Evolutionary conservation across 2,797 vertebrate species (phyloP), one percentile per base, ranked within the genome.

Genomic region (Anguilla megastoma): DNA sequence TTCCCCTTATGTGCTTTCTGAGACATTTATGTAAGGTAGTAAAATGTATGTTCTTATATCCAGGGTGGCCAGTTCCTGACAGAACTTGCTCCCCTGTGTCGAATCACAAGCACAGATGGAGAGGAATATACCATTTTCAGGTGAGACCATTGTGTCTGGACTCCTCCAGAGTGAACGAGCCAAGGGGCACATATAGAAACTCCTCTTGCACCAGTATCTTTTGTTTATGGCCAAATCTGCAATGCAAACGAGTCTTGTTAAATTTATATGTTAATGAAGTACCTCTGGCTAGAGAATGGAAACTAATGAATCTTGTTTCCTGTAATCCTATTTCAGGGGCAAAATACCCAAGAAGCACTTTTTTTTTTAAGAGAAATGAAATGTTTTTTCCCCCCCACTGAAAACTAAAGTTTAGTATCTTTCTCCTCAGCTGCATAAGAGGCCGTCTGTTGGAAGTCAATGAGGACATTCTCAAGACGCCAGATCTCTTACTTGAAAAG

Each of bases 51-150:
- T 88, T 86, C 21, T 27, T 56, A 76, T 85, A 85, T 85, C 18
- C 88, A 99, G 98, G 98, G 98, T 30, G 98, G 97, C 27, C 98
- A 99, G 93, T 99, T 99, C 93, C 94, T 99, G 82, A 99, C 99
- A 56, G 99, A 99, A 91, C 96, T 98, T 84, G 98, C 99, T 87
- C 99, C 99, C 58, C 93, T 99, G 86, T 99, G 99, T 92, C 97
- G 97, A 89, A 98, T 99, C 93, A 97, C 95, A 21, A 98, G 97
- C 90, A 96, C 95, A 56, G 98, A 99, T 94, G 97, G 97, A 60
- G 96, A 95, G 0, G 97, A 99, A 92, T 99, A 98, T 92, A 99
- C 98, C 0, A 92, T 99, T 92, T 99, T 97, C 90, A 99, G 99
- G 99, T 98, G 91, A 95, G 93, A 9, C 6, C 33, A 14, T 41